phyloP scores from a whole-genome alignment of 1,140 invertebrate species.

The Trachymyrmex septentrionalis region DNA sequence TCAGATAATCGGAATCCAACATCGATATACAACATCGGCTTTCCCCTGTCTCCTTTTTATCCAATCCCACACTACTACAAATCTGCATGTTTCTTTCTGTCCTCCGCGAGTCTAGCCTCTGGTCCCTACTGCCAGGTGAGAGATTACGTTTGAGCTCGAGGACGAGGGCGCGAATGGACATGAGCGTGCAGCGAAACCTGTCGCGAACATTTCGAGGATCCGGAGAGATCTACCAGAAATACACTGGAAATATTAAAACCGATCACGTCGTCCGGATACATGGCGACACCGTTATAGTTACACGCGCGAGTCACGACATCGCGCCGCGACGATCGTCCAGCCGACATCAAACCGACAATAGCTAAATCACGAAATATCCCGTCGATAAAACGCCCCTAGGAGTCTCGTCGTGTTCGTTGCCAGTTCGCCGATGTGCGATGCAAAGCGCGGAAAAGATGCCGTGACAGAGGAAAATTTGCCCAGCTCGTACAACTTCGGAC shows the following conservation, averaged over 20 bases:
- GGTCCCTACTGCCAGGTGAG: constrained; percentile 69
- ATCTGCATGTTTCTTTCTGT: constrained; percentile 50
- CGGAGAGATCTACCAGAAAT: constrained; percentile 49
- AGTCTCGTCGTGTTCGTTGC: constrained; percentile 55
- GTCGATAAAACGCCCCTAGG: constrained; percentile 29
- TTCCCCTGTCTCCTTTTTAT: constrained; percentile 14
- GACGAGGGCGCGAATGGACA: constrained; percentile 45
- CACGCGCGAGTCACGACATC: constrained; percentile 64
- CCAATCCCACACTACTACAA: not conserved
- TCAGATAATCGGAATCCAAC: constrained; percentile 60
- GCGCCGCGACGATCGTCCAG: constrained; percentile 51
- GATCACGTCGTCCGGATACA: constrained; percentile 59
- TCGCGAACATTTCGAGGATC: constrained; percentile 38
- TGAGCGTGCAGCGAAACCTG: constrained; percentile 31
- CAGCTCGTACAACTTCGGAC: not conserved
- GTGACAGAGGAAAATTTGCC: not conserved
- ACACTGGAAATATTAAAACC: constrained; percentile 31
- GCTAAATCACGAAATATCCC: constrained; percentile 48
- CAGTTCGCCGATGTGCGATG: not conserved
- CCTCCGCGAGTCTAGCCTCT: constrained; percentile 55
- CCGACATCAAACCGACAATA: constrained; percentile 47
- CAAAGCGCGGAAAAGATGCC: constrained; percentile 1
- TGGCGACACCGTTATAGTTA: constrained; percentile 22
- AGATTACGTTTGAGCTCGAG: constrained; percentile 48
- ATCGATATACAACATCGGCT: constrained; percentile 39